Evolutionary conservation across 1,140 invertebrate genomes (phyloP), one percentile per base, ranked within the genome.

Genomic region (Brachionus rubens): DNA sequence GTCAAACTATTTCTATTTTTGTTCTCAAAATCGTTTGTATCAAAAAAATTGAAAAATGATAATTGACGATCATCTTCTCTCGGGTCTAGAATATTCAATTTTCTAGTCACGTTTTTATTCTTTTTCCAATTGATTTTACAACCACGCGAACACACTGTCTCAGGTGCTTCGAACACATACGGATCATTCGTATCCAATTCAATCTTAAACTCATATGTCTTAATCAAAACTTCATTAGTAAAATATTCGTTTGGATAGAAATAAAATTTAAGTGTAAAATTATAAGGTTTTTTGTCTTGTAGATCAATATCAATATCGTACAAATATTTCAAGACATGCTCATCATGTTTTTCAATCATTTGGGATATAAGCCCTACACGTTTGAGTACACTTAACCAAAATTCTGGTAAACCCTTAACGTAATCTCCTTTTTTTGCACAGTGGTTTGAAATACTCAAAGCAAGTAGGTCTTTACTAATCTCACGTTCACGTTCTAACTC

Each of bases 31-130:
- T 50, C 46, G 24, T 94, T 93, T 41, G 95, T 94, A 78, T 87
- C 89, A 86, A 99, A 99, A 88, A 99, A 99, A 85, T 98, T 98
- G 87, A 99, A 99, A 87, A 99, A 99, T 0, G 95, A 98, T 78
- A 88, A 87, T 77, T 83, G 84, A 65, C 85, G 91, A 75, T 97
- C 91, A 77, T 91, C 92, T 84, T 98, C 94, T 83, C 98, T 98
- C 85, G 98, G 94, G 84, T 95, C 97, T 87, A 98, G 98, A 83
- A 95, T 94, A 40, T 98, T 90, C 12, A 90, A 91, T 86, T 97
- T 98, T 2, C 96, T 88, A 2, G 96, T 99, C 5, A 98, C 90
- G 83, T 99, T 98, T 86, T 96, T 98, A 68, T 92, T 93, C 81
- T 93, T 91, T 76, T 93, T 91, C 95, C 95, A 98, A 81, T 94